A percentile compares a stretch with the other conserved stretches of the same genome.
These are phyloP conservation scores for Ceramica pisi DNA, from an alignment of 2,888 invertebrate genomes.

Conservation along the genomic window DNA sequence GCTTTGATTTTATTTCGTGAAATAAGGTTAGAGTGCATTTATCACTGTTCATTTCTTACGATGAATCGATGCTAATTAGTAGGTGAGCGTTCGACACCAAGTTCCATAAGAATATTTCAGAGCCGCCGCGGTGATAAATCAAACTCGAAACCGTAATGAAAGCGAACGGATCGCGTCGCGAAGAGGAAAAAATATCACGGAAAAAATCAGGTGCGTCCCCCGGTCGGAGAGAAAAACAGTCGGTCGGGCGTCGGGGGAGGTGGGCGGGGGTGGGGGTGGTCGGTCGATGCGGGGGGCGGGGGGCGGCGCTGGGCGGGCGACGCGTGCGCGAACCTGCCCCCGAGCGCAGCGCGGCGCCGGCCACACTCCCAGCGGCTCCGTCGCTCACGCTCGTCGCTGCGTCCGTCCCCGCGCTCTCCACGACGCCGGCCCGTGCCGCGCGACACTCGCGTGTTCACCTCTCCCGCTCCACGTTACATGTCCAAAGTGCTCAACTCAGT, in stretches of 20 bases:
- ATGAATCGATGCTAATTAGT: constrained; percentile 89
- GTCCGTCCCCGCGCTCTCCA: constrained; percentile 83
- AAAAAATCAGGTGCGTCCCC: constrained; percentile 91
- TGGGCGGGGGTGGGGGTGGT: constrained; percentile 84
- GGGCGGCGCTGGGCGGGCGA: constrained; percentile 80
- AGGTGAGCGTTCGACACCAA: constrained; percentile 88
- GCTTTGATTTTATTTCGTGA: not conserved
- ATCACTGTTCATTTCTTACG: constrained; percentile 64
- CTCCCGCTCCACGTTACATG: constrained; percentile 84
- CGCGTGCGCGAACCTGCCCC: constrained; percentile 83
- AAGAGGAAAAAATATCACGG: constrained; percentile 91
- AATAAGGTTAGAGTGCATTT: constrained; percentile 35
- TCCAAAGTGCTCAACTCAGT: constrained; percentile 90
- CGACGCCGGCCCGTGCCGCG: constrained; percentile 87
- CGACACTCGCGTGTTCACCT: constrained; percentile 78
- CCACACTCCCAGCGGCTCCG: constrained; percentile 77
- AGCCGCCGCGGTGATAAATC: constrained; percentile 90
- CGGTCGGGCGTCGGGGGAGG: constrained; percentile 81
- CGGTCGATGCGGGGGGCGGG: constrained; percentile 85
- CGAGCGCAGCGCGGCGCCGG: constrained; percentile 75
- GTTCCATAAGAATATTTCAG: constrained; percentile 89
- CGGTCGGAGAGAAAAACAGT: constrained; percentile 90
- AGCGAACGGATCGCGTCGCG: constrained; percentile 91
- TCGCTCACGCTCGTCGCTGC: constrained; percentile 73
- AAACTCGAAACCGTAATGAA: constrained; percentile 91